phyloP scores from a whole-genome alignment of 2,888 invertebrate genomes.

The Mesopsocus fuscifrons region DNA sequence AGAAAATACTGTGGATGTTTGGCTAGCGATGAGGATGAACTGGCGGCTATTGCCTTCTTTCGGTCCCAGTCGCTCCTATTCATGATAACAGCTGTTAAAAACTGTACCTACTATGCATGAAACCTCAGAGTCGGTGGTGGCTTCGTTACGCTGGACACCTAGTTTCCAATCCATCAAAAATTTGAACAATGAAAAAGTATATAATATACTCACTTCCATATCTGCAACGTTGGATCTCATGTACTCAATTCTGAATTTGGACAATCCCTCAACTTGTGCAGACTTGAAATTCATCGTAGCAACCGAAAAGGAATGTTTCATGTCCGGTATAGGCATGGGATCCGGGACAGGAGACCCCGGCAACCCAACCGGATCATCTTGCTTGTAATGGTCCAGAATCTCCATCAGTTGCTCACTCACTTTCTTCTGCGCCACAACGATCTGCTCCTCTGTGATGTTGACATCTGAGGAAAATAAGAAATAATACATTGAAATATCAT shows the following conservation, averaged over 20 bases:
- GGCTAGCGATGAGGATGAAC: too few relatives aligned
- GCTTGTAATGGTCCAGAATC: slow-evolving; percentile 59
- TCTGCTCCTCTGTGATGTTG: background rate
- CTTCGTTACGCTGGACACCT: too few relatives aligned
- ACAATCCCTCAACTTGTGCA: slow-evolving; percentile 52
- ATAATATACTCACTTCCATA: slow-evolving; percentile 59
- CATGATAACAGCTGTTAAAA: too few relatives aligned
- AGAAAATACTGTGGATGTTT: too few relatives aligned
- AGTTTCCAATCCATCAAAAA: too few relatives aligned
- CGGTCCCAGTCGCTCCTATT: too few relatives aligned
- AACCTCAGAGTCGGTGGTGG: too few relatives aligned
- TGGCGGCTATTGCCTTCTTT: too few relatives aligned
- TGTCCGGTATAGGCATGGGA: slow-evolving; percentile 58
- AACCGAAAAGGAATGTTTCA: slow-evolving; percentile 48
- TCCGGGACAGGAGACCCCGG: slow-evolving; percentile 63
- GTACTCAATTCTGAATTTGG: slow-evolving; percentile 54
- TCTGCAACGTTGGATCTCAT: slow-evolving; percentile 50
- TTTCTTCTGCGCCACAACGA: slow-evolving; percentile 27
- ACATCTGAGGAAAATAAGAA: background rate
- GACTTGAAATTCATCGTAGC: slow-evolving; percentile 50
- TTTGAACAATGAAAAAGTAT: too few relatives aligned
- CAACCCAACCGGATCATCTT: slow-evolving; percentile 59
- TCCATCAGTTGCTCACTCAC: slow-evolving; percentile 49
- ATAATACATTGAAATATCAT: background rate
- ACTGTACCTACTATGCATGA: too few relatives aligned